Evolutionary conservation across 2,888 invertebrate genomes (phyloP), one percentile per base, ranked within the genome.

Genomic region (Hypsopygia costalis): DNA sequence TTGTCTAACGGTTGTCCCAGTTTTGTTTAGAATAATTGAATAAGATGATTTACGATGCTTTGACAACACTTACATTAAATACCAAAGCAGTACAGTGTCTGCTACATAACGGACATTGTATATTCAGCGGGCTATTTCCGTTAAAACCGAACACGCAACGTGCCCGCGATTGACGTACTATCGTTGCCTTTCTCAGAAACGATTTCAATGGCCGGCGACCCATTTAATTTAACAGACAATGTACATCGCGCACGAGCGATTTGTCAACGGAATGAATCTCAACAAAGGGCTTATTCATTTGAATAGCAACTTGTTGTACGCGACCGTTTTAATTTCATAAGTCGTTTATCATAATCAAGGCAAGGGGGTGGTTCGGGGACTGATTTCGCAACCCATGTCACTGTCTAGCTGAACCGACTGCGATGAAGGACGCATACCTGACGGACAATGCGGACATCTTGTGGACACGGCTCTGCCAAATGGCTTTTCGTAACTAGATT

Each of bases 261-360:
- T 88, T 87, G 87, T 88, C 88, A 88, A 79, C 73, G 79, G 77
- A 83, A 85, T 81, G 82, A 79, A 86, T 85, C 79, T 71, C 70
- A 76, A 88, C 88, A 87, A 87, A 80, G 79, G 77, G 70, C 70
- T 70, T 73, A 81, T 80, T 80, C 82, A 78, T 83, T 87, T 85
- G 78, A 87, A 86, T 83, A 73, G 83, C 77, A 78, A 85, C 81
- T 86, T 85, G 85, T 83, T 82, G 85, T 83, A 75, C 71, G 63
- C 66, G 78, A 74, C 81, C 82, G 86, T 87, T 88, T 88, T 88
- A 88, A 88, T 88, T 87, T 87, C 81, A 86, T 87, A 85, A 86
- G 87, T 88, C 87, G 79, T 88, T 87, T 82, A 85, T 88, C 88
- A 88, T 88, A 86, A 88, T 88, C 88, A 87, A 81, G 77, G 74